Conservation (phyloP, 2,113 vertebrate species). For the Piprites chloris region DNA sequence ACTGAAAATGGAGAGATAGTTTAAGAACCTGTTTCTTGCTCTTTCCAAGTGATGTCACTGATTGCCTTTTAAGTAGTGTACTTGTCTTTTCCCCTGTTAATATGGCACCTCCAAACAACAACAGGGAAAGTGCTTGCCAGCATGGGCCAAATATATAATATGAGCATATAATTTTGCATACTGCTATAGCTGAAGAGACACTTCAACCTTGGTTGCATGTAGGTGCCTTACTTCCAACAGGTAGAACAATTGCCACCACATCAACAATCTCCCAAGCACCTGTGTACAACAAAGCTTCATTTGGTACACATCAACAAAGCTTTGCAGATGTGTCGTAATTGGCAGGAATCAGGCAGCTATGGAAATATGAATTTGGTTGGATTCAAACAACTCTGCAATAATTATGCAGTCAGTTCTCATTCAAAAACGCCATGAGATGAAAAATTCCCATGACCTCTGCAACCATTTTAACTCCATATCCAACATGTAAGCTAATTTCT, state of each 20-base stretch:
- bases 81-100: not conserved
- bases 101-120: not conserved
- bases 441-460: not conserved
- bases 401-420: not conserved
- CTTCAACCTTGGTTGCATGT: not conserved
- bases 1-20: not conserved
- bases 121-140: not conserved
- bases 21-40: not conserved
- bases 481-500: not conserved
- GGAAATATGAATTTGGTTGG: not conserved
- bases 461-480: not conserved
- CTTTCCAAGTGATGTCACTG: not conserved
- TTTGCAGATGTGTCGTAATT: fast-evolving
- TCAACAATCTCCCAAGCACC: not conserved
- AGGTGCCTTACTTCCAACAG: not conserved
- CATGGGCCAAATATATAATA: not conserved
- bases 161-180: not conserved
- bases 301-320: not conserved
- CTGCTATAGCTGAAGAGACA: not conserved
- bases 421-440: not conserved
- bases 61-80: not conserved
- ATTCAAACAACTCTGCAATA: not conserved
- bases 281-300: not conserved
- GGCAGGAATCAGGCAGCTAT: not conserved
- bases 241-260: not conserved